A percentile compares a stretch with the other conserved stretches of the same genome.
These are phyloP conservation scores for Tauraco erythrolophus DNA, from an alignment of 2,113 vertebrate species.

Conservation along the genomic window DNA sequence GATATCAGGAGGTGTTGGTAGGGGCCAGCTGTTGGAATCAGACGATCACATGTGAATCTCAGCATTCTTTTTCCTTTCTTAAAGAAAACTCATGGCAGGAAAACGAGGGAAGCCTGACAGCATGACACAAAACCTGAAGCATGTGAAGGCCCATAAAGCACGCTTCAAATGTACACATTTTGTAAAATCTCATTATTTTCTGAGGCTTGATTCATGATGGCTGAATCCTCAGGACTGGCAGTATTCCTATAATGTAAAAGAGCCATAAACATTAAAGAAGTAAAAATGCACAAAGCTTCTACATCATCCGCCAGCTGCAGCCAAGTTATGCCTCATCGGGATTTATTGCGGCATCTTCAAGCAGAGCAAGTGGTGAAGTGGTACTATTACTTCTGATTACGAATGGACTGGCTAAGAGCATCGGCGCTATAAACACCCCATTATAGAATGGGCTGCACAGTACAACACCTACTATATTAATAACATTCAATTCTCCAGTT, in stretches of 20 bases:
- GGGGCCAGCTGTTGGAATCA: not conserved
- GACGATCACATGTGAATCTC: not conserved
- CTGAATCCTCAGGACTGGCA: constrained; percentile 20
- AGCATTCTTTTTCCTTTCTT: not conserved
- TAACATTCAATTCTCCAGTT: constrained; percentile 8
- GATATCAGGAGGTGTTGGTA: not conserved
- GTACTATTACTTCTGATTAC: constrained; percentile 56
- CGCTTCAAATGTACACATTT: not conserved
- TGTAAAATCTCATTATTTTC: constrained; percentile 31
- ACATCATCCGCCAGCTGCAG: constrained; percentile 32
- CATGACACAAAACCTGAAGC: not conserved
- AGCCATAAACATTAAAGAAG: constrained; percentile 56
- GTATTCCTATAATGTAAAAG: constrained; percentile 28
- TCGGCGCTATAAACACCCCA: constrained; percentile 13
- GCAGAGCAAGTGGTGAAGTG: constrained; percentile 37
- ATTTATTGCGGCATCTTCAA: constrained; percentile 57
- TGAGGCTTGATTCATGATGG: constrained; percentile 5
- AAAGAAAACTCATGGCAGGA: not conserved
- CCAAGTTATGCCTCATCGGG: constrained; percentile 1
- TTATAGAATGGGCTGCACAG: constrained; percentile 15
- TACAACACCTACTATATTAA: constrained; percentile 40
- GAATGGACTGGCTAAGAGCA: constrained; percentile 43
- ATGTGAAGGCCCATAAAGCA: constrained; percentile 1
- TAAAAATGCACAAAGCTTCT: constrained; percentile 29
- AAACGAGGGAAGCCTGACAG: not conserved